These are phyloP conservation scores for Drosophila kikkawai DNA, from an alignment of 1,140 invertebrate species.

Conservation along the genomic window DNA sequence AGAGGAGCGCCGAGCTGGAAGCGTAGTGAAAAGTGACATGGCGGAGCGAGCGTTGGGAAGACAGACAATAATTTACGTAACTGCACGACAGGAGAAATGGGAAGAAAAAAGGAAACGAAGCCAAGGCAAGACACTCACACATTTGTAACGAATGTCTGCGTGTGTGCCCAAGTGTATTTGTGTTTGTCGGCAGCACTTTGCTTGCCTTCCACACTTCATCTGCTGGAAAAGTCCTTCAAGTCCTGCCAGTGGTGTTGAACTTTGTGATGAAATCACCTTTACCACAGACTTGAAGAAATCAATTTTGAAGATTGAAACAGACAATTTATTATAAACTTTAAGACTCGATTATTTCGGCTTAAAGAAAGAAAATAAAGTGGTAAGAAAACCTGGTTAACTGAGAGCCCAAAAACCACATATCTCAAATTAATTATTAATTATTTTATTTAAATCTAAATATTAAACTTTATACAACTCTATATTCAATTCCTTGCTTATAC, in stretches of 20 bases:
- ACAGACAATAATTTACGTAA: slow-evolving; percentile 82
- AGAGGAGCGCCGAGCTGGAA: slow-evolving; percentile 51
- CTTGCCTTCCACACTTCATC: slow-evolving; percentile 63
- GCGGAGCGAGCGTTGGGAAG: slow-evolving; percentile 62
- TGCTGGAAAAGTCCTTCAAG: slow-evolving; percentile 36
- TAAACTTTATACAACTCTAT: too few species aligned
- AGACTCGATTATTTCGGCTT: background rate
- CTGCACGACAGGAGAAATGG: slow-evolving; percentile 59
- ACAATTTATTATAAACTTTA: background rate
- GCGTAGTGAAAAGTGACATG: slow-evolving; percentile 74
- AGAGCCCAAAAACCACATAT: too few species aligned
- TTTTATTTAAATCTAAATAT: background rate
- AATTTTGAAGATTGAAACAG: background rate
- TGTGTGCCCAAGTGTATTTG: slow-evolving; percentile 27
- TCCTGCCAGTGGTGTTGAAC: slow-evolving; percentile 21
- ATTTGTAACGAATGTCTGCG: slow-evolving; percentile 59
- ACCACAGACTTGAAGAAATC: background rate
- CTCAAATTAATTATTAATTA: too few species aligned
- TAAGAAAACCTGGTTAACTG: too few species aligned
- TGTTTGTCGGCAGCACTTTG: slow-evolving; percentile 57
- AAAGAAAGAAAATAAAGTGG: background rate
- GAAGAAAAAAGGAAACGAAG: slow-evolving; percentile 18
- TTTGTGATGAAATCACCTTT: slow-evolving; percentile 7
- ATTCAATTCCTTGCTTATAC: background rate
- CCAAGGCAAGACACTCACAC: slow-evolving; percentile 26